Conservation (phyloP, 2,113 vertebrate genomes). For the Gulo gulo region DNA sequence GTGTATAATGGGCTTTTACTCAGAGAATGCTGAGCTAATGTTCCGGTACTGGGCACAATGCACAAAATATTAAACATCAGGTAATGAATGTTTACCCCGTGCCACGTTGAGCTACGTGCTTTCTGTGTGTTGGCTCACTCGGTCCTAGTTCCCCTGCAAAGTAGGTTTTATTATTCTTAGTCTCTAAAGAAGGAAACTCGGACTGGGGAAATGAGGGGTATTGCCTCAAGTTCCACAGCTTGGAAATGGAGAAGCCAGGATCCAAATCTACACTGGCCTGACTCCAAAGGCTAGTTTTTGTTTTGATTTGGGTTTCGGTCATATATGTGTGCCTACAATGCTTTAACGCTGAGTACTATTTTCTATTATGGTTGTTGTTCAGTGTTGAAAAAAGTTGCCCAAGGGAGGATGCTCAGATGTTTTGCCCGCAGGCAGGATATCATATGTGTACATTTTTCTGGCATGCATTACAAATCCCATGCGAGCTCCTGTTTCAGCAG, state of each 20-base stretch:
- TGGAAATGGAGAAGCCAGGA: neutral
- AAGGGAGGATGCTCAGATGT: neutral
- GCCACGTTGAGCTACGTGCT: accelerated
- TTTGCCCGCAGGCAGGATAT: neutral
- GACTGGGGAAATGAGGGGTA: neutral
- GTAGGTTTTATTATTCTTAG: neutral
- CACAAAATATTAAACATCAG: neutral
- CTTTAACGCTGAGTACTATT: neutral
- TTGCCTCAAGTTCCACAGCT: neutral
- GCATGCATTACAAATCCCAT: neutral
- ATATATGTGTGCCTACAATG: neutral
- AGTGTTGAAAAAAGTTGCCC: neutral
- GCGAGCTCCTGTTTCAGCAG: neutral
- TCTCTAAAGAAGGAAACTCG: neutral
- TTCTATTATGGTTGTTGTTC: neutral
- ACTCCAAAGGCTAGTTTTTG: neutral
- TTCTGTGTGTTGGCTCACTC: neutral
- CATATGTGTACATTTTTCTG: neutral
- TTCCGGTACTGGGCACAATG: neutral
- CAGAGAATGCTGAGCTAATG: neutral
- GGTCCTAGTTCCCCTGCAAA: neutral
- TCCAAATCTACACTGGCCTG: neutral
- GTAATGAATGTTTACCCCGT: neutral
- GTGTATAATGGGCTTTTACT: neutral
- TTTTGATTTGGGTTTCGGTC: neutral